Conservation (phyloP, 2,797 vertebrate species). For the Knipowitschia caucasica region DNA sequence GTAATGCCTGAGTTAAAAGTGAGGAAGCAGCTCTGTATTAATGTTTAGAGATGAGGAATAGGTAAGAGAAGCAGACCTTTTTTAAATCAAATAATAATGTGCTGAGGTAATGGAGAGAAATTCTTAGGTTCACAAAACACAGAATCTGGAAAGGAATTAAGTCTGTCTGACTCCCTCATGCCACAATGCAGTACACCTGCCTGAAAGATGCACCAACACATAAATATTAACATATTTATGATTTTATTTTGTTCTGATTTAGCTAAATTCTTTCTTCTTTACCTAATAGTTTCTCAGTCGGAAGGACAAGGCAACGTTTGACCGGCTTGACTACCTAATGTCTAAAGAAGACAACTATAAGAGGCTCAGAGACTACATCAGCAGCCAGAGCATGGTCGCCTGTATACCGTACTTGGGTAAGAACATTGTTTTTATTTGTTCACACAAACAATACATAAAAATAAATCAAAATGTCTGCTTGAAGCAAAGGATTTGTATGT, state of each 20-base stretch:
- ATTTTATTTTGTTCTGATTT: background rate
- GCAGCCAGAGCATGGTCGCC: conserved; percentile 97
- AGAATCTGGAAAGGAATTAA: conserved; percentile 24
- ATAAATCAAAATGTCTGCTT: conserved; percentile 16
- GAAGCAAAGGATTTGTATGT: conserved; percentile 19
- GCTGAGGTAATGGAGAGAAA: conserved; percentile 49
- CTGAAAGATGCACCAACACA: background rate
- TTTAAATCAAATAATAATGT: conserved; percentile 41
- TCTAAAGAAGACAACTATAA: conserved; percentile 99
- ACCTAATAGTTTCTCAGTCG: conserved; percentile 86
- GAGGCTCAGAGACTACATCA: conserved; percentile 93
- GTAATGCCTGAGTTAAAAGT: background rate
- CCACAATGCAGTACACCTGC: conserved; percentile 24
- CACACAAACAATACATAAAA: conserved; percentile 30
- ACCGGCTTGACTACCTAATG: conserved; percentile 96
- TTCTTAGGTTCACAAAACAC: conserved; percentile 27
- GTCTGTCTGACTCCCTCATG: conserved; percentile 13
- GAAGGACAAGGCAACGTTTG: conserved; percentile 96
- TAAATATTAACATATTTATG: background rate
- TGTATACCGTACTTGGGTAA: conserved; percentile 98
- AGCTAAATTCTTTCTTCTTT: background rate
- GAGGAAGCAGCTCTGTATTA: background rate
- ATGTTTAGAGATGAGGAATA: conserved; percentile 5
- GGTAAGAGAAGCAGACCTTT: conserved; percentile 27
- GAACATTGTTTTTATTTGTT: conserved; percentile 4